phyloP scores from a whole-genome alignment of 2,888 invertebrate species.

The Acanthopleura granulata region DNA sequence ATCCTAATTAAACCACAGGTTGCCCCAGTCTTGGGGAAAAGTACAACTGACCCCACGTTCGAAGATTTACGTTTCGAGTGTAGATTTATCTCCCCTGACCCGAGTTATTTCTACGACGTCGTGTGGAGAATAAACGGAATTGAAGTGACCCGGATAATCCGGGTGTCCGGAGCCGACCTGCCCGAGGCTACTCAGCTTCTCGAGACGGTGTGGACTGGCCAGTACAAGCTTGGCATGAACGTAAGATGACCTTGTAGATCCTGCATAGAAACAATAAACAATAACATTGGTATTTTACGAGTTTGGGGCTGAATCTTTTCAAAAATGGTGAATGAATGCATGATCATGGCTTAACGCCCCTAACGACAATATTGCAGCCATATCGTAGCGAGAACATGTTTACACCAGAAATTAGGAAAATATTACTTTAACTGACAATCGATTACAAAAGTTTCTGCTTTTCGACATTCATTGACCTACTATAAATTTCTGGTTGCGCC shows the following conservation, averaged over 20 bases:
- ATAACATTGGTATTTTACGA: no score
- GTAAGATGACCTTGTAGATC: neutral
- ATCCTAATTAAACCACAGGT: neutral
- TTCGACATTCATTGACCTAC: no score
- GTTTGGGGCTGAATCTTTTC: no score
- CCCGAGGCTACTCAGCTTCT: neutral
- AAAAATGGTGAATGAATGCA: no score
- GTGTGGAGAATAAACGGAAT: neutral
- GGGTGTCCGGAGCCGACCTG: neutral
- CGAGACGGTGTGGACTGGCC: neutral
- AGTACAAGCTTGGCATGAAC: neutral
- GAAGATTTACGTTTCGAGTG: neutral
- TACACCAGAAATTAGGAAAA: no score
- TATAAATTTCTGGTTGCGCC: no score
- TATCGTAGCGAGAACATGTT: no score
- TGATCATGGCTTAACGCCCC: no score
- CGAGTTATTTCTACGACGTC: slow-evolving; percentile 1
- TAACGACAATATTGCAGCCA: no score
- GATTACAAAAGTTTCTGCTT: no score
- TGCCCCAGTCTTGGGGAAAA: neutral
- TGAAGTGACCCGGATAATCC: neutral
- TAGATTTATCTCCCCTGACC: neutral
- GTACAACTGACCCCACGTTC: neutral
- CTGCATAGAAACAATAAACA: no score
- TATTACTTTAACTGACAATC: neutral